Conservation (phyloP, 1,140 invertebrate genomes). For the Phocides pigmalion region DNA sequence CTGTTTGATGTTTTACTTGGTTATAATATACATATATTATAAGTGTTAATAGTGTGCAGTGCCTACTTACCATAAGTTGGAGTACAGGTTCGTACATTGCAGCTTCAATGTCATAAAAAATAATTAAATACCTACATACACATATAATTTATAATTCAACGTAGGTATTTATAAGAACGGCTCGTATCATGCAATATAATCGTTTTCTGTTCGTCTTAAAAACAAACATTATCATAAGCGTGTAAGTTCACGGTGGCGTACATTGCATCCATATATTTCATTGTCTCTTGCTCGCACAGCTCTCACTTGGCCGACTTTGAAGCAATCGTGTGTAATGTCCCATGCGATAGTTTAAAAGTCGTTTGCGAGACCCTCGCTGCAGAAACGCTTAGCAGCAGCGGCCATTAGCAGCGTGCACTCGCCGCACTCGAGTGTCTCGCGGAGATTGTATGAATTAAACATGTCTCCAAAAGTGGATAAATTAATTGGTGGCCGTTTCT, state of each 20-base stretch:
- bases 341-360: constrained; percentile 31
- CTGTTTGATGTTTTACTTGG: too few relatives aligned
- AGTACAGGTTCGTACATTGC: too few relatives aligned
- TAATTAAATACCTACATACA: too few relatives aligned
- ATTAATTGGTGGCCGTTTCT: constrained; percentile 65
- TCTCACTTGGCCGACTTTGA: constrained; percentile 26
- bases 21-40: too few relatives aligned
- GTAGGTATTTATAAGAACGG: neutral
- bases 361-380: constrained; percentile 19
- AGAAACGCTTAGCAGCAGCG: constrained; percentile 7
- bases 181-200: neutral
- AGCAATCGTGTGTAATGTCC: constrained; percentile 35
- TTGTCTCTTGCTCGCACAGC: constrained; percentile 12
- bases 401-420: constrained; percentile 14
- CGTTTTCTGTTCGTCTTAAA: constrained; percentile 8
- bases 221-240: constrained; percentile 3
- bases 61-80: too few relatives aligned
- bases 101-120: too few relatives aligned
- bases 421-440: constrained; percentile 19
- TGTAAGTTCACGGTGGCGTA: constrained; percentile 11
- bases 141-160: too few relatives aligned
- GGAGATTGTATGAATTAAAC: constrained; percentile 56
- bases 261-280: constrained; percentile 19
- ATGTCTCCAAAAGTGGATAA: constrained; percentile 63
- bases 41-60: too few relatives aligned